Evolutionary conservation across 2,113 vertebrate genomes (phyloP), one percentile per base, ranked within the genome.

Genomic region (Tonatia bakeri): DNA sequence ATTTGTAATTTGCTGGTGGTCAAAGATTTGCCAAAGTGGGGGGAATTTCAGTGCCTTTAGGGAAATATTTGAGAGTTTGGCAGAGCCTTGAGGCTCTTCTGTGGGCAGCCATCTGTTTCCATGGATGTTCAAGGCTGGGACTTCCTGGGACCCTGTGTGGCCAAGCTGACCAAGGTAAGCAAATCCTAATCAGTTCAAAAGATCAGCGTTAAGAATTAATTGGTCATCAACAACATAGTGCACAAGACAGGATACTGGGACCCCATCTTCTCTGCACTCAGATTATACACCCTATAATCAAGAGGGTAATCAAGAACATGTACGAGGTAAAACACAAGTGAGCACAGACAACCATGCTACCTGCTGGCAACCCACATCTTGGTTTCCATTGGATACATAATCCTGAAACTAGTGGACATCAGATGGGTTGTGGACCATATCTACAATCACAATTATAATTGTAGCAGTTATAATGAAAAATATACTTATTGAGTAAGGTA

Each of bases 121-220:
- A 87, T 0, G 12, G 40, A 92, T 87, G 65, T 45, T 76, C 76
- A 81, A 94, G 22, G 61, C 28, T 77, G 90, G 65, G 47, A 95
- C 56, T 92, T 96, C 79, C 76, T n/a, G 70, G 54, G 40, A 90
- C 50, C 47, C 36, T 76, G 61, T 90, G 40, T 83, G 45, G 54
- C 80, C 94, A 95, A 97, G 31, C 36, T 70, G 36, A 95, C 19
- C 72, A 85, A 95, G 92, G 94, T 96, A 96, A 97, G 95, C 52
- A 92, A 87, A 95, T 76, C 5, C 17, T 72, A 61, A 72, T 56
- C 1, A 8, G 64, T 87, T 96, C 50, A 87, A 87, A 84, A 72
- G 43, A 93, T 67, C 86, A 61, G 54, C 75, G 31, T 28, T 0
- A 8, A 83, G 47, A 93, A 83, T 79, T 89, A 92, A 36, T 50